Base-by-base conservation (phyloP, 2,888 invertebrate species). In the Patella caerulea region DNA sequence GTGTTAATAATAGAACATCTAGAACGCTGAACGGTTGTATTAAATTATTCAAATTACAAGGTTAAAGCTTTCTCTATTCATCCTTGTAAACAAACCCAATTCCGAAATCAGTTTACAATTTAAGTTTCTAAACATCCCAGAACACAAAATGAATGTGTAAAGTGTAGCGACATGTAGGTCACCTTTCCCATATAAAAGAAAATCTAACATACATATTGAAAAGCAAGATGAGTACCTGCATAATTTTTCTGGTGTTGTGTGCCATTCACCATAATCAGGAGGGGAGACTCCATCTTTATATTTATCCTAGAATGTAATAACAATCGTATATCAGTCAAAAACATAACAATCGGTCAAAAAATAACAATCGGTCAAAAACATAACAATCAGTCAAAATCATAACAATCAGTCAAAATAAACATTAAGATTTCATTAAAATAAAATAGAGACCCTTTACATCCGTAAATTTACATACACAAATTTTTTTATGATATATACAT, bases 241-340 rank as follows among this genome's bases (percentile, higher is more conserved):
- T 83, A 98, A 98, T 94, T 98, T 98, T 73, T 98, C 98, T 76
- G n/a, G 65, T 65, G 98, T 98, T 93, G 98, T 98, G 92, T 98
- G 98, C 98, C 98, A 98, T 34, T 97, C 97, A 34, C 91, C 92
- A 85, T 91, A 92, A 76, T 92, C 92, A 72, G 88, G 90, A 76
- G 88, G 85, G 56, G 97, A 97, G 34, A 96, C 95, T 73, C 90
- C 91, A 79, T 92, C 92, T 84, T 91, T 92, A 90, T 96, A 96
- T 90, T 92, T 92, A 74, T 90, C 91, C 91, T 90, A 82, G 55
- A 86, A 84, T 55, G 72, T 69, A 72, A 72, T 12, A 75, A 71
- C 52, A 29, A 15, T n/a, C 17, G 7, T 19, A 17, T 17, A 73
- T 19, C 11, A 73, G 3, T 29, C 24, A 34, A 34, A 34, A 34